A percentile compares a stretch with the other conserved stretches of the same genome.
Evolutionary conservation across 2,797 vertebrate genomes (phyloP).

Genomic region (Eulemur mongoz): DNA sequence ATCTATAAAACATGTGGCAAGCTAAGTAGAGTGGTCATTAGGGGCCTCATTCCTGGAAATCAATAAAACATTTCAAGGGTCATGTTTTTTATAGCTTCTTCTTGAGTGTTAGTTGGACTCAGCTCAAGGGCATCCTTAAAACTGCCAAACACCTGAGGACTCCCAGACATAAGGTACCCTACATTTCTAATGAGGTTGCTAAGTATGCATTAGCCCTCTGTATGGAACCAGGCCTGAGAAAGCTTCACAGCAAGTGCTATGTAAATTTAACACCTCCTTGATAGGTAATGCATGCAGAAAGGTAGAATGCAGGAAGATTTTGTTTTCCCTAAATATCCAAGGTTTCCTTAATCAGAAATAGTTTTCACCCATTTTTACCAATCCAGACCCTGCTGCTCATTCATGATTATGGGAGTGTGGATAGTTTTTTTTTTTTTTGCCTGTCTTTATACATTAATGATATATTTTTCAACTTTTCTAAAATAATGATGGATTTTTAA

Average conservation of each 20-base stretch:
- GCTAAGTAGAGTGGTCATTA: slow-evolving; percentile 67
- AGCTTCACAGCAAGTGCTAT: not conserved
- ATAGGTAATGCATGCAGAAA: not conserved
- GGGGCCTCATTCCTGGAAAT: slow-evolving; percentile 78
- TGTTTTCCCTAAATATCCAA: not conserved
- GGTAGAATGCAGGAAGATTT: no score
- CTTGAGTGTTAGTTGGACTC: slow-evolving; percentile 48
- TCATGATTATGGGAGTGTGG: not conserved
- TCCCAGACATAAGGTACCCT: not conserved
- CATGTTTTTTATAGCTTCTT: slow-evolving; percentile 69
- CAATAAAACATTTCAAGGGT: slow-evolving; percentile 71
- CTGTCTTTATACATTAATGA: not conserved
- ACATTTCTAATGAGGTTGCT: not conserved
- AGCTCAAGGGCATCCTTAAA: slow-evolving; percentile 55
- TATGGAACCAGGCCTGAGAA: not conserved
- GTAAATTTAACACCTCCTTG: not conserved
- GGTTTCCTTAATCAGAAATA: not conserved
- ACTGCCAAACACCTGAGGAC: slow-evolving; percentile 27
- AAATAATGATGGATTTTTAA: not conserved
- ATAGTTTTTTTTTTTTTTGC: not conserved
- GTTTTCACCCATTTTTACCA: not conserved
- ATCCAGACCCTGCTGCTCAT: not conserved
- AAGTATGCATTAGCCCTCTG: not conserved
- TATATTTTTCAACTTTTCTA: not conserved
- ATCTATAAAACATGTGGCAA: slow-evolving; percentile 77